Base-by-base conservation (phyloP, 2,797 vertebrate species). In the Sorex maritimensis region DNA sequence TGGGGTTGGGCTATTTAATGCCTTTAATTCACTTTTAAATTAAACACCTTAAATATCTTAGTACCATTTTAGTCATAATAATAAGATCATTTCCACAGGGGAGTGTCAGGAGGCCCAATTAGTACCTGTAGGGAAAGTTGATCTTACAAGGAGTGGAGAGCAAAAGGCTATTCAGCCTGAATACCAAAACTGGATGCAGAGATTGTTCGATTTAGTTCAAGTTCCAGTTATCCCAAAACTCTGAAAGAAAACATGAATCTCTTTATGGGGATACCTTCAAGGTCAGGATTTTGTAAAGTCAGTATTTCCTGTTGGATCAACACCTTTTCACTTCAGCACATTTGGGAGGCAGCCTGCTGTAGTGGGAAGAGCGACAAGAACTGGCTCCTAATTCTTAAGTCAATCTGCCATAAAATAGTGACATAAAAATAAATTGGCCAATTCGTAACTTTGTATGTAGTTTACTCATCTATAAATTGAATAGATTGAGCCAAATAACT, bases 41-140 rank as follows among this genome's bases (percentile, higher is more conserved):
- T 92, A 94, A 94, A 94, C 44, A 85, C 13, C 26, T 94, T 86
- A 83, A 94, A 90, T 88, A 90, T 68, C 69, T 92, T 84, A 92
- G 83, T 61, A 84, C 52, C 72, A 58, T 92, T 96, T 92, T 82
- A 93, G 75, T 96, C 79, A 81, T 84, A 88, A 94, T 90, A 94
- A 96, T 90, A 94, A 96, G 86, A 97, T 88, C 44, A 86, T 94
- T 96, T 95, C 89, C 75, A 96, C 75, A 92, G 75, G 79, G 88
- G 87, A 86, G 65, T 93, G 80, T 90, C 95, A 90, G 77, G 77
- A 86, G 82, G 68, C 82, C 93, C 96, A 95, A 95, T 96, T 94
- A 96, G 80, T 88, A 93, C 79, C 90, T 85, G 46, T 80, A 81
- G 87, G 88, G 92, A 95, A 93, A 75, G 74, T 72, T 95, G 93